These are phyloP conservation scores for Mesorhabditis belari DNA, from an alignment of 2,888 invertebrate genomes.

Conservation along the genomic window DNA sequence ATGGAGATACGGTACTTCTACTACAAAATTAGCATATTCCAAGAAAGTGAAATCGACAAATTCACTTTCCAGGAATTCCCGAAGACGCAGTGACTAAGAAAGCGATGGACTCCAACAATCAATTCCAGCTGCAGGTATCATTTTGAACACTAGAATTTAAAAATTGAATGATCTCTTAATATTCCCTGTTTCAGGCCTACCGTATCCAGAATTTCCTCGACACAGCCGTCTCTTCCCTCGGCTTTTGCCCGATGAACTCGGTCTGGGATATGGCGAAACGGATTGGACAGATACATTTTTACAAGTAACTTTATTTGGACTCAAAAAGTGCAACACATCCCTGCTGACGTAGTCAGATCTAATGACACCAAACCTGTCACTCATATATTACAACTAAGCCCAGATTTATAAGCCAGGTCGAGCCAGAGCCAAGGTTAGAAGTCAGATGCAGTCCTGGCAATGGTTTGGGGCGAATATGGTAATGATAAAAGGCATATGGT, in stretches of 20 bases:
- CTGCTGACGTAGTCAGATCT: neutral
- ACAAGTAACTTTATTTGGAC: slow-evolving; percentile 7
- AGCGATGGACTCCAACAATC: neutral
- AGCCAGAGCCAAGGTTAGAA: no score
- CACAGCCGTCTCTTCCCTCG: slow-evolving; percentile 19
- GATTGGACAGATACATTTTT: slow-evolving; percentile 29
- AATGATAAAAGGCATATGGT: no score
- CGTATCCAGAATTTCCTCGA: slow-evolving; percentile 29
- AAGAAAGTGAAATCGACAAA: neutral
- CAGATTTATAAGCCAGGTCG: no score
- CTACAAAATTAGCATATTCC: no score
- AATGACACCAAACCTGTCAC: neutral
- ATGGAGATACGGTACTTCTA: no score
- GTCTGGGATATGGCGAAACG: slow-evolving; percentile 25
- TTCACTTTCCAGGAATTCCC: neutral
- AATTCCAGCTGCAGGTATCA: neutral
- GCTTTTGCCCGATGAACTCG: slow-evolving; percentile 17
- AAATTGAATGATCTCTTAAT: neutral
- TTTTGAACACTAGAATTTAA: neutral
- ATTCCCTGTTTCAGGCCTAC: slow-evolving; percentile 7
- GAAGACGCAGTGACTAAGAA: neutral
- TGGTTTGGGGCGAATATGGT: no score
- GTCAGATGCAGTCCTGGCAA: no score
- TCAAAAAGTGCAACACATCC: neutral
- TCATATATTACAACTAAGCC: no score